phyloP scores from a whole-genome alignment of 2,888 invertebrate genomes.

The Silvanus unidentatus region DNA sequence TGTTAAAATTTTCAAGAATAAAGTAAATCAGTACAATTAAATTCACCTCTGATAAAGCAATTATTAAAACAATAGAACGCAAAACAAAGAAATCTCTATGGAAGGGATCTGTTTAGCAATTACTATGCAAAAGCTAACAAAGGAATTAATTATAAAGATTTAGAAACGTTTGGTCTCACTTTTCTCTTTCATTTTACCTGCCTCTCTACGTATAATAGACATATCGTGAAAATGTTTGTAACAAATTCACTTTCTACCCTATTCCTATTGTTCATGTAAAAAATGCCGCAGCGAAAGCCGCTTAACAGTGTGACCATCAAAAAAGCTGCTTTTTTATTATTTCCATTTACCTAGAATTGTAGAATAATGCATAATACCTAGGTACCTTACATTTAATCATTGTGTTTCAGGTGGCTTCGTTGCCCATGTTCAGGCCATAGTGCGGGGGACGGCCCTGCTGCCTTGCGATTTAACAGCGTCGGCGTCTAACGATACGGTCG shows the following conservation, averaged over 20 bases:
- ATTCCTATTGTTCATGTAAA: too few relatives aligned
- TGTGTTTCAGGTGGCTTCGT: constrained; percentile 41
- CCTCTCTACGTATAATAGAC: too few relatives aligned
- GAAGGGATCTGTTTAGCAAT: constrained; percentile 24
- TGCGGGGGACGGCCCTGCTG: constrained; percentile 72
- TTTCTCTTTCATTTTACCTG: constrained; percentile 13
- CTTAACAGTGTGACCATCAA: too few relatives aligned
- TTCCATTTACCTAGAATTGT: too few relatives aligned
- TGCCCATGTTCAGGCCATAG: constrained; percentile 61
- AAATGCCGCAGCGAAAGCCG: too few relatives aligned
- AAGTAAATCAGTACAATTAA: constrained; percentile 3
- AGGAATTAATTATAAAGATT: constrained; percentile 23
- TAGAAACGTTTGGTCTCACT: constrained; percentile 20
- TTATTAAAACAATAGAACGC: constrained; percentile 19
- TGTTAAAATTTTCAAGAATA: too few relatives aligned
- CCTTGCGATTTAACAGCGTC: constrained; percentile 82
- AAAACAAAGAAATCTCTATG: constrained; percentile 20
- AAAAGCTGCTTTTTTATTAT: too few relatives aligned
- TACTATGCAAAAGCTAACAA: constrained; percentile 18
- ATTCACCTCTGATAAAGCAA: constrained; percentile 22
- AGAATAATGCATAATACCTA: too few relatives aligned
- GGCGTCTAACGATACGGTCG: constrained; percentile 69
- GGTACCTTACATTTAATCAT: too few relatives aligned
- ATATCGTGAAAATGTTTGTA: too few relatives aligned
- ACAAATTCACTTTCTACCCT: too few relatives aligned